Conservation (phyloP, 2,797 vertebrate species). For the Spinus pinus region DNA sequence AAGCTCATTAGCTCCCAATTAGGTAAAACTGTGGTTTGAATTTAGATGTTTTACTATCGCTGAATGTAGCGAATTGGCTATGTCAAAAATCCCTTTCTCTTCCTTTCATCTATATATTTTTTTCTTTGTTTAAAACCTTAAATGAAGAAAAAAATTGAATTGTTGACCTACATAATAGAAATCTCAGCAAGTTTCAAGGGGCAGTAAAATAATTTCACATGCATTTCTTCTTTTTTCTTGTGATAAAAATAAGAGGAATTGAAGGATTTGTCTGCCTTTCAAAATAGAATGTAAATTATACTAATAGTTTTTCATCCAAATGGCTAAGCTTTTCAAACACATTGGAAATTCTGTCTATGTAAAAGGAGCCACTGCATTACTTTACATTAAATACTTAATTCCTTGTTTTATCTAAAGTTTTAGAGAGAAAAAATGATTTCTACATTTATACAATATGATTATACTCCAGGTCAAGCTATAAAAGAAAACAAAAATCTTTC, state of each 20-base stretch:
- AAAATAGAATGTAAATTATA: neutral
- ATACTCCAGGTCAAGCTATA: neutral
- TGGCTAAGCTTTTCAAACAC: neutral
- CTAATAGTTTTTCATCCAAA: neutral
- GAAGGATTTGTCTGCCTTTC: neutral
- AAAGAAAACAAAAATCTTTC: neutral
- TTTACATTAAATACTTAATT: neutral
- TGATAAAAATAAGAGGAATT: neutral
- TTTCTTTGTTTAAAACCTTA: neutral
- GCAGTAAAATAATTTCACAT: neutral
- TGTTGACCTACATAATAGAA: neutral
- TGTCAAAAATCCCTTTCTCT: neutral
- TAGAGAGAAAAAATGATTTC: neutral
- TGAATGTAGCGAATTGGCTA: fast-evolving
- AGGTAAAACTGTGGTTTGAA: neutral
- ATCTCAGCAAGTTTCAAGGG: neutral
- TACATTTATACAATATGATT: neutral
- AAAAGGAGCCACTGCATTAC: neutral
- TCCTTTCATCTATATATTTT: neutral
- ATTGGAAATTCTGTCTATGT: neutral
- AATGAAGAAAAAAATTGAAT: neutral
- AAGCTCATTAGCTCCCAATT: neutral
- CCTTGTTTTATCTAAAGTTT: neutral
- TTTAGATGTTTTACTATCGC: neutral
- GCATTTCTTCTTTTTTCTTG: neutral